Evolutionary conservation across 2,113 vertebrate genomes (phyloP), one percentile per base, ranked within the genome.

Genomic region (Papio anubis): DNA sequence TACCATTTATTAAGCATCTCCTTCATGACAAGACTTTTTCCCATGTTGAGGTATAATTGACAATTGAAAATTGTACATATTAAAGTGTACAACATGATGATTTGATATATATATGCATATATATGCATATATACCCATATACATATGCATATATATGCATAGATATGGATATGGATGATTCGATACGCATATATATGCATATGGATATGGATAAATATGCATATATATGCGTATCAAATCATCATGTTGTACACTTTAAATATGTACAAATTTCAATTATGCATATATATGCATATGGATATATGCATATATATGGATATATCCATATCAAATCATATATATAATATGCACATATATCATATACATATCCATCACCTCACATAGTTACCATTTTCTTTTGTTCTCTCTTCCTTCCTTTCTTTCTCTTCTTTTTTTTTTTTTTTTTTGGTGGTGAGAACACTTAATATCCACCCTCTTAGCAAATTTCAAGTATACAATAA

Each of bases 341-440:
- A 32, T 30, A 30, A 32, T 64, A 64, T 14, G 27, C 27, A 64
- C 14, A 64, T 64, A 61, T 83, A 20, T 7, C 59, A 48, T 48
- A 12, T 40, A 79, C 3, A 61, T 79, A 80, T 23, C 5, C 17
- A 48, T 40, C 0, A 35, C 2, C 68, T 96, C 20, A 48, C 35
- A 40, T 43, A 72, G 48, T 32, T 30, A 35, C 78, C 20, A 43
- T 9, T 52, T 72, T 84, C 43, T 66, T 23, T 45, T n/a, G 17
- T 12, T 57, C 9, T 25, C 4, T 5, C 6, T 25, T 21, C 1
- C 6, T 25, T 14, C 1, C 10, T 57, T 38, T 30, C 16, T 35
- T 27, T 50, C 32, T 50, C 32, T 35, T 76, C 23, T 17, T 57
- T 43, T 16, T 30, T 10, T 78, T 20, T 11, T 75, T 30, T 27